Conservation (phyloP, 2,888 invertebrate genomes). For the Electrophaes corylata region DNA sequence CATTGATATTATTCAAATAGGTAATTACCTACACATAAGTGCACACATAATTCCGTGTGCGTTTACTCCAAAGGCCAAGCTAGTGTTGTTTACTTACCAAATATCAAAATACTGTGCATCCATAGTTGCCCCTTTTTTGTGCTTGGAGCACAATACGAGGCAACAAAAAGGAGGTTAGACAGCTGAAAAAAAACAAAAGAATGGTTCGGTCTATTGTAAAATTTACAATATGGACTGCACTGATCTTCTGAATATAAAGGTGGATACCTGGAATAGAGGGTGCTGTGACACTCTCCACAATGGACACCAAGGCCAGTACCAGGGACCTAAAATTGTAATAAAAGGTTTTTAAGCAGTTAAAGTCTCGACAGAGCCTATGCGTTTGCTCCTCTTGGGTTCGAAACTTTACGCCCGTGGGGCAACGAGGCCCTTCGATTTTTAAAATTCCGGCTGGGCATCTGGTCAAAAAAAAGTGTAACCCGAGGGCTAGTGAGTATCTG, state of each 20-base stretch:
- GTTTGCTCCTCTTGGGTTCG: too few species aligned
- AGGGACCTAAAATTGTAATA: conserved; percentile 67
- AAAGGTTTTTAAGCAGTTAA: not conserved
- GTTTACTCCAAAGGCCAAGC: too few species aligned
- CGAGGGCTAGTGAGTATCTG: too few species aligned
- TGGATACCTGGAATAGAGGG: conserved; percentile 79
- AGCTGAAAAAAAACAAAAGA: conserved; percentile 80
- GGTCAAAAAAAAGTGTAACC: too few species aligned
- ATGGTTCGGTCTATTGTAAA: not conserved
- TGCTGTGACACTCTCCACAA: conserved; percentile 91
- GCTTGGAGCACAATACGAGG: conserved; percentile 92
- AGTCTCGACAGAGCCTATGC: too few species aligned
- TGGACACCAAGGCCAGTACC: conserved; percentile 89
- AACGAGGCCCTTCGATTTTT: too few species aligned
- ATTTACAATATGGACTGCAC: not conserved
- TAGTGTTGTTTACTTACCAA: conserved; percentile 84
- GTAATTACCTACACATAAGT: too few species aligned
- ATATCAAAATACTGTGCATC: conserved; percentile 91
- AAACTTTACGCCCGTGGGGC: too few species aligned
- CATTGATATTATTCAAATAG: too few species aligned
- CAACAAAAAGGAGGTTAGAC: conserved; percentile 90
- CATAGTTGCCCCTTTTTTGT: conserved; percentile 91
- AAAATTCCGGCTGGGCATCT: too few species aligned
- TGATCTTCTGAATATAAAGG: not conserved
- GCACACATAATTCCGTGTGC: too few species aligned